Evolutionary conservation across 2,888 invertebrate genomes (phyloP), one percentile per base, ranked within the genome.

Genomic region (Scaptomyza reducta): DNA sequence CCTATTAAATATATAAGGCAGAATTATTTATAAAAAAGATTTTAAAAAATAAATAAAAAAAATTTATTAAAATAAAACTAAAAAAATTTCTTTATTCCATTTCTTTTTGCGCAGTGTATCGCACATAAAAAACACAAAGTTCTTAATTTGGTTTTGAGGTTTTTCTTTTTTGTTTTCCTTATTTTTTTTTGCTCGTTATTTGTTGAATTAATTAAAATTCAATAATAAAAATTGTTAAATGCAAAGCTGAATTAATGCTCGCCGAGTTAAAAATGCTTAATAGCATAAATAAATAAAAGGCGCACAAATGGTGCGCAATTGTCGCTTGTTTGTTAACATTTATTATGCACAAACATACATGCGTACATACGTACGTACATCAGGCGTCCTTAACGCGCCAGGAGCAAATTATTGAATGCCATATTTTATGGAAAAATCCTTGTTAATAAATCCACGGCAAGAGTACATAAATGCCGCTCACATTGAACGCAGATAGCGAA

Each of bases 171-270:
- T 33, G 5, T 27, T 27, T n/a, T n/a, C n/a, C n/a, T n/a, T n/a
- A n/a, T n/a, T n/a, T n/a, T 1, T 27, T 57, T 50, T 57, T 60
- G 61, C 56, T 58, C 67, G 58, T 57, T 82, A 62, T 80, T 77
- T 81, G 85, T 81, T 71, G 70, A 81, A 81, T 87, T 81, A 81
- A 81, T 81, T 84, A 81, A 81, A 81, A 84, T 81, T 81, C 87
- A 81, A 84, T 81, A 84, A 81, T 81, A 70, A 84, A 84, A 84
- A 87, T 64, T 74, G 66, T 71, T 81, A 41, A 78, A 69, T 60
- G 69, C 67, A 81, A 78, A 75, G 76, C 66, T 54, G 69, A 81
- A 66, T 80, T 84, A 74, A 80, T 70, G 74, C 58, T 33, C 16
- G 16, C n/a, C 27, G 62, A 22, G 22, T 22, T 56, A 41, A 60